Conservation (phyloP, 1,140 invertebrate genomes). For the Drosophila bocqueti region DNA sequence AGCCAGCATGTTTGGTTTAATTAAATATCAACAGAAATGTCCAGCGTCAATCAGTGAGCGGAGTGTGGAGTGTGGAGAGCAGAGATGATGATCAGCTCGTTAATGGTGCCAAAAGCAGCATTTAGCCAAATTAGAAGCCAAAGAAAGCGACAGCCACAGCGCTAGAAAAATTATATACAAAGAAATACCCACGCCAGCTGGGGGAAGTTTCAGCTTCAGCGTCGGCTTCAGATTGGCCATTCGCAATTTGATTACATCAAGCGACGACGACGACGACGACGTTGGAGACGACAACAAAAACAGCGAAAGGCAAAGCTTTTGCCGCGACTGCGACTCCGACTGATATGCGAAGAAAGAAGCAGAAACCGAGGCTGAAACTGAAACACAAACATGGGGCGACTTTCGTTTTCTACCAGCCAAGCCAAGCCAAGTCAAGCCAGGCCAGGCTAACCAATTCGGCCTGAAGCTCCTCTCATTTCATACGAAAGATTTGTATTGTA, state of each 20-base stretch:
- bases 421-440: background rate
- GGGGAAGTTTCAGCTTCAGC: background rate
- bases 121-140: conserved; percentile 75
- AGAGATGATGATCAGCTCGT: conserved; percentile 56
- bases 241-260: conserved; percentile 82
- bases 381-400: conserved; percentile 64
- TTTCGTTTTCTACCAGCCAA: conserved; percentile 75
- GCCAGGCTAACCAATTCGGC: conserved; percentile 54
- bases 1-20: conserved; percentile 53
- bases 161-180: conserved; percentile 46
- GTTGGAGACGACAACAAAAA: conserved; percentile 35
- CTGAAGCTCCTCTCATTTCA: conserved; percentile 51
- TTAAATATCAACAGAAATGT: conserved; percentile 55
- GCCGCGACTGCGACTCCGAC: conserved; percentile 15
- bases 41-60: conserved; percentile 26
- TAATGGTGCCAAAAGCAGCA: conserved; percentile 69
- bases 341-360: conserved; percentile 57
- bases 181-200: conserved; percentile 16
- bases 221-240: conserved; percentile 33
- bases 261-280: conserved; percentile 16
- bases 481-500: conserved; percentile 60
- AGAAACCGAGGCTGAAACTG: conserved; percentile 35
- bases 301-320: conserved; percentile 56
- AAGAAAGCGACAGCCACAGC: conserved; percentile 64
- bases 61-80: conserved; percentile 10